Evolutionary conservation across 2,113 vertebrate genomes (phyloP).

Genomic region (Hydropotes inermis): DNA sequence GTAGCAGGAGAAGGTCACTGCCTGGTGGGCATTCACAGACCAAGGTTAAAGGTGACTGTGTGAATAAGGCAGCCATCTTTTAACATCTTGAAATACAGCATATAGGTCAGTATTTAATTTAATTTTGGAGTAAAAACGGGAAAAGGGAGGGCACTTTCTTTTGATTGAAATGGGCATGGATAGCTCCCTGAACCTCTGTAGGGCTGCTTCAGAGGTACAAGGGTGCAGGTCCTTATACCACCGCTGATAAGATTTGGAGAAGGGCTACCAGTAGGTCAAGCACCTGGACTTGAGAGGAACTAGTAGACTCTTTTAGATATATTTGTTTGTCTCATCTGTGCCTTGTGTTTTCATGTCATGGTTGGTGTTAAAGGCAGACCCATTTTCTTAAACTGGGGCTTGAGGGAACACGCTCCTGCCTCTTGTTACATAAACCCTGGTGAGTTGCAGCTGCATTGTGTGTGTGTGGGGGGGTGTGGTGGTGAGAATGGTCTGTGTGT

Average conservation of each 20-base stretch:
- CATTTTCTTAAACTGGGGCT: not conserved
- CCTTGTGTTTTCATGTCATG: not conserved
- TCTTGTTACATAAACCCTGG: not conserved
- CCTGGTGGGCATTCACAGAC: not conserved
- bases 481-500: not conserved
- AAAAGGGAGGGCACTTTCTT: not conserved
- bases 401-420: not conserved
- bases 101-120: not conserved
- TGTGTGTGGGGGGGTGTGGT: fast-evolving
- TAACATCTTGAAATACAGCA: conserved; percentile 14
- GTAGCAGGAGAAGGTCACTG: not conserved
- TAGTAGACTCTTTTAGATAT: not conserved
- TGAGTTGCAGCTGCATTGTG: not conserved
- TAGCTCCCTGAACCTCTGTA: not conserved
- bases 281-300: not conserved
- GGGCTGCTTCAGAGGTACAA: not conserved
- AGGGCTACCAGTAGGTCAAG: not conserved
- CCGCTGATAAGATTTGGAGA: not conserved
- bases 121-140: conserved; percentile 12
- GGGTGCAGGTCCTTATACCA: not conserved
- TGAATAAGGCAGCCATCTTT: not conserved
- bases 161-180: conserved; percentile 18
- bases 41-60: not conserved
- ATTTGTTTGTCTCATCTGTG: not conserved
- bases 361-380: not conserved